A percentile compares a stretch with the other conserved stretches of the same genome.
phyloP scores from a whole-genome alignment of 2,113 vertebrate species.

The Rhea pennata region DNA sequence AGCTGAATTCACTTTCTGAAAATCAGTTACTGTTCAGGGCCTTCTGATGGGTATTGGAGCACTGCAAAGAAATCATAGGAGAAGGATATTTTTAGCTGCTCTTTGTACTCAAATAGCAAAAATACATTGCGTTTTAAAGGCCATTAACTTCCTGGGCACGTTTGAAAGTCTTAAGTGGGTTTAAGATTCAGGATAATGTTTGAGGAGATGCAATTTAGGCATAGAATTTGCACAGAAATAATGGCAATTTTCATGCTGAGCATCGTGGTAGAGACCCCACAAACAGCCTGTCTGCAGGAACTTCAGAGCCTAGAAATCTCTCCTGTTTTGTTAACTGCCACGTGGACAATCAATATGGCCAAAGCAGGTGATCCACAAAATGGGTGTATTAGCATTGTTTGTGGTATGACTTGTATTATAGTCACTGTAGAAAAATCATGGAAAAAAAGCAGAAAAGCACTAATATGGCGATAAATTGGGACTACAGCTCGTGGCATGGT shows the following conservation, averaged over 20 bases:
- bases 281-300: fast-evolving
- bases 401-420: fast-evolving
- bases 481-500: fast-evolving
- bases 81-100: constrained; percentile 4
- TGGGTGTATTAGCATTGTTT: fast-evolving
- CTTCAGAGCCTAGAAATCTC: fast-evolving
- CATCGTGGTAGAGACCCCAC: fast-evolving
- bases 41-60: background rate
- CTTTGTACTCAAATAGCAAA: background rate
- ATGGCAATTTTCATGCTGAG: background rate
- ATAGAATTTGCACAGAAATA: background rate
- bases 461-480: fast-evolving
- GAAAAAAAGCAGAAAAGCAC: background rate
- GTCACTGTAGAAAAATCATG: fast-evolving
- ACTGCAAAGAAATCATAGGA: fast-evolving
- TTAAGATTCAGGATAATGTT: background rate
- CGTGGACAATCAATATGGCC: fast-evolving
- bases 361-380: fast-evolving
- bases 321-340: background rate
- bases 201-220: background rate
- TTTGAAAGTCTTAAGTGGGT: background rate
- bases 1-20: background rate
- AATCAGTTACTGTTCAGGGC: fast-evolving
- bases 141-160: background rate
- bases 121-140: background rate